Conservation (phyloP, 2,797 vertebrate species). For the Stomatorhinus walkeri region DNA sequence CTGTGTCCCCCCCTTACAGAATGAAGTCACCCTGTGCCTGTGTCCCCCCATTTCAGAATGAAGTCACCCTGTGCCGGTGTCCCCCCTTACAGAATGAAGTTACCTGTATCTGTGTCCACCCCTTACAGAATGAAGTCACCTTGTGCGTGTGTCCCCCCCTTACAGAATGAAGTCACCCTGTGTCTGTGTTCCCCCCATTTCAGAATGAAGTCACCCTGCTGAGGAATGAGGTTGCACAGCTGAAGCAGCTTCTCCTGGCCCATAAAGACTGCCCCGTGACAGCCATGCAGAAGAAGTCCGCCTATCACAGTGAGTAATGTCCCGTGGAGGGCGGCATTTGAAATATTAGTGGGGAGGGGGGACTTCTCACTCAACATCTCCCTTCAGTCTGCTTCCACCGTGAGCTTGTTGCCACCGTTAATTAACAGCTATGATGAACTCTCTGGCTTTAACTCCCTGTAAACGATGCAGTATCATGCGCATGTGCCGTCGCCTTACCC, state of each 20-base stretch:
- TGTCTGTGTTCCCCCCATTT: constrained; percentile 27
- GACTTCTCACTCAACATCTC: background rate
- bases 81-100: background rate
- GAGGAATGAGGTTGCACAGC: constrained; percentile 98
- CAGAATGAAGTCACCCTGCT: constrained; percentile 98
- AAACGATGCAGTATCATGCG: constrained; percentile 52
- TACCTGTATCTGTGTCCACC: background rate
- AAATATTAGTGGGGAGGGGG: constrained; percentile 48
- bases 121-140: background rate
- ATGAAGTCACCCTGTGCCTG: background rate
- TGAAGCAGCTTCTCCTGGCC: constrained; percentile 99
- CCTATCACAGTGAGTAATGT: constrained; percentile 98
- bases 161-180: background rate
- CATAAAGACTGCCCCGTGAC: constrained; percentile 99
- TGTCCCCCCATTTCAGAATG: background rate
- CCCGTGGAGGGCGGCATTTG: constrained; percentile 75
- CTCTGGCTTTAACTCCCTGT: background rate
- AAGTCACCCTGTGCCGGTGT: background rate
- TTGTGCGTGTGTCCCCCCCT: too few relatives aligned
- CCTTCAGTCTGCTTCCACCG: background rate
- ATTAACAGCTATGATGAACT: background rate
- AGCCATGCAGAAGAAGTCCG: constrained; percentile 99
- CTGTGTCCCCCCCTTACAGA: background rate
- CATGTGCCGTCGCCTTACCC: background rate
- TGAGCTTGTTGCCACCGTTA: background rate